Evolutionary conservation across 2,113 vertebrate genomes (phyloP), one percentile per base, ranked within the genome.

Genomic region (Rhinoptilus africanus): DNA sequence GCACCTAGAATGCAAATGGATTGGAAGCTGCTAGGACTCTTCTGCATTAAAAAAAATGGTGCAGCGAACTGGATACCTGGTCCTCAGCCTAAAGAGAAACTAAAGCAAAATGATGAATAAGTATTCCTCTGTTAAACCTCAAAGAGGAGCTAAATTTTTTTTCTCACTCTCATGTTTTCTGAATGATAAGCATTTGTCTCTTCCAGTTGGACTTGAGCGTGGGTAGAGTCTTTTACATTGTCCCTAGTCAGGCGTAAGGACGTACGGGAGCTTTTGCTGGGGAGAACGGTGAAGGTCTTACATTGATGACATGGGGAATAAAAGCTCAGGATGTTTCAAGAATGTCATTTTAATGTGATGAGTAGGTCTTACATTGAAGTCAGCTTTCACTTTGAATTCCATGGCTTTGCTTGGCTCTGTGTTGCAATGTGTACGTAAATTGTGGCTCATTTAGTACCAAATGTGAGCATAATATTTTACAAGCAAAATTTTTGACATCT

Each of bases 181-280:
- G 81, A 76, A 9, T 19, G 67, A 68, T 96, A 88, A 91, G 77
- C 84, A 32, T 86, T 95, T 97, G 53, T 88, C 85, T 82, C 89
- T 82, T 88, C 64, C 64, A 56, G 5, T 37, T 84, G 64, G 48
- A 59, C 85, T 85, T 74, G 60, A 86, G 53, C 32, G 32, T 57
- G 73, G 76, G 87, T 47, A 32, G 51, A 77, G 71, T 92, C 35
- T 34, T 71, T 92, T 73, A 27, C 35, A 11, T 64, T n/a, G 5
- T 85, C 85, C 84, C 95, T 96, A 92, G 68, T 78, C 79, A 85
- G 87, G 23, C n/a, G 9, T 89, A 67, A 80, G 88, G 89, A 86
- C 69, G 9, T 3, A 10, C 18, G 28, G 47, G 50, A 81, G 30
- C 43, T 94, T 93, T 95, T 85, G 4, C 23, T 85, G 68, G 66